Base-by-base conservation (phyloP, 1,140 invertebrate genomes). In the Steinernema khuongi region DNA sequence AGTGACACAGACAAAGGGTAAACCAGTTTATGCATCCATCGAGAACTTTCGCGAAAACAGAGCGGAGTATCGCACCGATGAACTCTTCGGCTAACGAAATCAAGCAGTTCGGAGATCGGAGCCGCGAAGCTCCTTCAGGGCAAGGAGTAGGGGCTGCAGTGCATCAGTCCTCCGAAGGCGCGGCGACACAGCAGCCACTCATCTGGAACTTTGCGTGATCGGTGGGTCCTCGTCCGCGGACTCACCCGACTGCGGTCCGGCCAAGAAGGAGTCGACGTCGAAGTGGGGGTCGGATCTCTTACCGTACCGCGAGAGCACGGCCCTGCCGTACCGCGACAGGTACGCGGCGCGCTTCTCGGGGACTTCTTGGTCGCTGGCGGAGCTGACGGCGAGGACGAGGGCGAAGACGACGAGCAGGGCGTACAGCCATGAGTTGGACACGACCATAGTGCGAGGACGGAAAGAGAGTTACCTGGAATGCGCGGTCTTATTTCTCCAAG, bases 281-380 rank as follows among this genome's bases (percentile, higher is more conserved):
- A 68, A 43, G 0, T 26, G n/a, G 18, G 18, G 22, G n/a, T 43
- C 72, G 0, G 72, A 67, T 4, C 72, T 22, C 50, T 73, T 73
- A n/a, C 72, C 72, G 32, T 73, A 73, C 18, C 72, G 50, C 29
- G 72, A 68, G 1, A 73, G 66, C 19, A 73, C 72, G 22, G 72
- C 72, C 19, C 72, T 31, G 7, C 72, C 72, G 66, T 73, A 73
- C 22, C 72, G 60, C 1, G 72, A 73, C 72, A 73, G 22, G 28
- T 68, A 68, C 22, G 72, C 72, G 1, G 72, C 66, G 19, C 72
- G 72, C 32, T 73, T 73, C 19, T 73, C 72, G 2, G 72, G 72
- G 7, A 22, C 22, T 11, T 60, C 50, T 7, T 7, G 14, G 4
- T 60, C 50, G 19, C 7, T 60, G 7, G 50, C 50, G 19, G 50